Evolutionary conservation across 2,888 invertebrate species (phyloP).

Genomic region (Heliconius aoede): DNA sequence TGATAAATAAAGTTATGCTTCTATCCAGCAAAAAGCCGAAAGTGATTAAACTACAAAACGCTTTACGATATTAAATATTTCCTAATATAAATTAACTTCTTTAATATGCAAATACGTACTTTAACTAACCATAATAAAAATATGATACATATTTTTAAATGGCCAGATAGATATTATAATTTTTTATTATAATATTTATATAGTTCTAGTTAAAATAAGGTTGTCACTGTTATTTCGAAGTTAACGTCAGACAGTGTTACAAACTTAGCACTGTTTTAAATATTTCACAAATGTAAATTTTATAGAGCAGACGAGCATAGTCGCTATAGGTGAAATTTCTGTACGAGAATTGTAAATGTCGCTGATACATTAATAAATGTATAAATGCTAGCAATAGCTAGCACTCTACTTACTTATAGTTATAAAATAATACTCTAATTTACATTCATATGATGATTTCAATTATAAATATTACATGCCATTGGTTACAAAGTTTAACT

Average conservation of each 20-base stretch:
- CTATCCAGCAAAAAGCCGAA: slow-evolving; percentile 30
- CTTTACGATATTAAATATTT: slow-evolving; percentile 29
- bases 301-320: background rate
- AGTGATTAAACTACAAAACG: slow-evolving; percentile 33
- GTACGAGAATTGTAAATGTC: background rate
- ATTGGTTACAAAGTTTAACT: background rate
- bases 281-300: background rate
- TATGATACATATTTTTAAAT: too few relatives aligned
- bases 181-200: background rate
- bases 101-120: background rate
- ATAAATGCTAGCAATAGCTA: too few relatives aligned
- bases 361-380: background rate
- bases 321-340: background rate
- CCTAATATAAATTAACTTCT: background rate
- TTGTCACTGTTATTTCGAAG: background rate
- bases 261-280: background rate
- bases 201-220: background rate
- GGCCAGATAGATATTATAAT: too few relatives aligned
- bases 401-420: background rate
- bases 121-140: too few relatives aligned
- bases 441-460: background rate
- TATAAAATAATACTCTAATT: background rate
- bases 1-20: slow-evolving; percentile 41
- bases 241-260: background rate
- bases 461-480: background rate